These are phyloP conservation scores for Cantharis nigra DNA, from an alignment of 2,888 invertebrate species.

Conservation along the genomic window DNA sequence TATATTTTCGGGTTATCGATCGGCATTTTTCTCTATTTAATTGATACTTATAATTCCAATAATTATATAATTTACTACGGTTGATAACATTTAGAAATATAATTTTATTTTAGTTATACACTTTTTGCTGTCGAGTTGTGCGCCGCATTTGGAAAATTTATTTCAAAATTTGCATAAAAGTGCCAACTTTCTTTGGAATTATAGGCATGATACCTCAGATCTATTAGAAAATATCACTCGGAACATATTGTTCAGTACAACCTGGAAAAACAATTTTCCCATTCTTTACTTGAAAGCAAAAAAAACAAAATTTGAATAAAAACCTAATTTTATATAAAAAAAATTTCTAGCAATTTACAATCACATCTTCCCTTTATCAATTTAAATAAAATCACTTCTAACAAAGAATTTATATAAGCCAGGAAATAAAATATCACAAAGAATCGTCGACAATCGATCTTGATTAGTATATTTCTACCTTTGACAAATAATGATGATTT, in stretches of 20 bases:
- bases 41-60: not conserved
- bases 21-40: not conserved
- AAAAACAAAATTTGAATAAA: not conserved
- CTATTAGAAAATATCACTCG: too few species aligned
- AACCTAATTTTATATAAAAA: not conserved
- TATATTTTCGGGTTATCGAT: constrained; percentile 2
- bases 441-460: not conserved
- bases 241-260: too few species aligned
- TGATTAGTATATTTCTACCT: not conserved
- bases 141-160: too few species aligned
- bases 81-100: not conserved
- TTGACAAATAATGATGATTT: not conserved
- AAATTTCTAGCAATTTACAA: not conserved
- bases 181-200: too few species aligned
- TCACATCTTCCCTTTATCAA: not conserved
- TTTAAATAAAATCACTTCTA: not conserved
- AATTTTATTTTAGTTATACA: not conserved
- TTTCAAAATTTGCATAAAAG: too few species aligned
- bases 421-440: not conserved
- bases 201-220: not conserved
- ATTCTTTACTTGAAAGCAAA: not conserved
- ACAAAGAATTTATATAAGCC: not conserved
- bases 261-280: not conserved
- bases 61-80: not conserved
- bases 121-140: not conserved